These are phyloP conservation scores for Drosophila koepferae DNA, from an alignment of 2,888 invertebrate genomes.

Conservation along the genomic window DNA sequence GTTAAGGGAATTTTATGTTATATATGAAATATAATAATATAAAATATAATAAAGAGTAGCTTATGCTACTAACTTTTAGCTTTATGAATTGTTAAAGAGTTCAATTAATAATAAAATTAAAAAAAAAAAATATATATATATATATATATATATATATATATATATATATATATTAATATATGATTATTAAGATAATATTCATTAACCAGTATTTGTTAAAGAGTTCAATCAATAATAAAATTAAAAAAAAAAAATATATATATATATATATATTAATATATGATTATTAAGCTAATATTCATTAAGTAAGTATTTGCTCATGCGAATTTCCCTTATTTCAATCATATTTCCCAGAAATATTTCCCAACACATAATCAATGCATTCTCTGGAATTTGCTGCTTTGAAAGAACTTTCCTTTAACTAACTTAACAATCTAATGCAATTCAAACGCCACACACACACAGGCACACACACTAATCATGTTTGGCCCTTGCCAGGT, in stretches of 20 bases:
- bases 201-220: too few species aligned
- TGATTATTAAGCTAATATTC: neutral
- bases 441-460: neutral
- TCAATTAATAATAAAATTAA: too few species aligned
- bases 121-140: too few species aligned
- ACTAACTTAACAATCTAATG: conserved; percentile 9
- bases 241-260: too few species aligned
- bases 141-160: too few species aligned
- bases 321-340: neutral
- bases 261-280: too few species aligned
- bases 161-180: too few species aligned
- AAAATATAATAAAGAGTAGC: too few species aligned
- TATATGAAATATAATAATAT: too few species aligned
- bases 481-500: conserved; percentile 30
- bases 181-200: neutral
- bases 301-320: neutral
- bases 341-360: neutral
- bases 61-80: too few species aligned
- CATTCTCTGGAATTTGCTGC: neutral
- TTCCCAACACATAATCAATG: neutral
- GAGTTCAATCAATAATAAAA: too few species aligned
- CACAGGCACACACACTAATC: conserved; percentile 20
- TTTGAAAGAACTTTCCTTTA: neutral
- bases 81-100: too few species aligned
- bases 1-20: neutral